These are phyloP conservation scores for Nannoperca australis DNA, from an alignment of 2,797 vertebrate genomes.

Conservation along the genomic window DNA sequence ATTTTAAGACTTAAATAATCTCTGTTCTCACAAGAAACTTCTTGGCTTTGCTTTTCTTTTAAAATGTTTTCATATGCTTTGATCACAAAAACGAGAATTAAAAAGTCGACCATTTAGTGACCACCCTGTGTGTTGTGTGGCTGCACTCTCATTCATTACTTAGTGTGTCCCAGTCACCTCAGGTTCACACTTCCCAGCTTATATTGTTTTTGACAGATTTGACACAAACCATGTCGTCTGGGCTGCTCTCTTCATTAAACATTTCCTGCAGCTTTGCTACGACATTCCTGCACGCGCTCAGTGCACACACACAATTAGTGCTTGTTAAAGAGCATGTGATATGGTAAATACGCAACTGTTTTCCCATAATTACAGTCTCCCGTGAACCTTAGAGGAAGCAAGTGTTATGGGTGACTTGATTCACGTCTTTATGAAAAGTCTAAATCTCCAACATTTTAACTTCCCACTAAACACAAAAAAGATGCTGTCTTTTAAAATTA, in stretches of 20 bases:
- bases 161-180: conserved; percentile 24
- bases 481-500: background rate
- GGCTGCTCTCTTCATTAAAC: conserved; percentile 70
- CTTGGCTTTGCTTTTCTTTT: background rate
- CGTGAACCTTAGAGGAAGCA: conserved; percentile 59
- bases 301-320: conserved; percentile 73
- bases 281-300: conserved; percentile 73
- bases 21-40: background rate
- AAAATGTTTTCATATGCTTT: background rate
- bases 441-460: conserved; percentile 11
- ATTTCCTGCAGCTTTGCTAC: conserved; percentile 61
- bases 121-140: background rate
- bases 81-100: background rate
- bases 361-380: conserved; percentile 67
- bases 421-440: conserved; percentile 6
- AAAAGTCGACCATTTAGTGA: background rate
- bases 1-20: background rate
- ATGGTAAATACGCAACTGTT: conserved; percentile 68
- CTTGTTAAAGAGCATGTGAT: conserved; percentile 77
- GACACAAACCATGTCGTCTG: conserved; percentile 71
- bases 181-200: conserved; percentile 31
- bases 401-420: conserved; percentile 39
- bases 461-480: conserved; percentile 1
- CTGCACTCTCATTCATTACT: background rate
- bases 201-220: conserved; percentile 68